Evolutionary conservation across 1,140 invertebrate genomes (phyloP).

Genomic region (Drepana arcuata): DNA sequence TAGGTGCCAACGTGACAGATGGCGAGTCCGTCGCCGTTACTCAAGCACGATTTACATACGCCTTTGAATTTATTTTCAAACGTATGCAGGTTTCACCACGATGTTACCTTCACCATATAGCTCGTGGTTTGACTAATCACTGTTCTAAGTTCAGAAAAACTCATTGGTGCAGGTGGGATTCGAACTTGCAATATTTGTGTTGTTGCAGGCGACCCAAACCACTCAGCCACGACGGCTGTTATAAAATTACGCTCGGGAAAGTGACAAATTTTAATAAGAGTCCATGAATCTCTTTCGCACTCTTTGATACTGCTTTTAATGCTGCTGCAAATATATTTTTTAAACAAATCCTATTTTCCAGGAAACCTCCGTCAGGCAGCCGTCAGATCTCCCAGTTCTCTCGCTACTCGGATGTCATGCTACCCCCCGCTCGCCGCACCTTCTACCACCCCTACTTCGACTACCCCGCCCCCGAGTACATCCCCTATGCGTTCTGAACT

Average conservation of each 20-base stretch:
- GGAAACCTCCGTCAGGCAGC: constrained; percentile 49
- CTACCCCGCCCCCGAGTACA: constrained; percentile 37
- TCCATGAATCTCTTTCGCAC: neutral
- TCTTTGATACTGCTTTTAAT: neutral
- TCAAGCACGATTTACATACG: no score
- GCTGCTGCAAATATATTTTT: neutral
- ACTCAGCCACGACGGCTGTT: neutral
- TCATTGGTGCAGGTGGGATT: no score
- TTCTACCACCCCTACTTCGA: constrained; percentile 50
- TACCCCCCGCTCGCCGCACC: constrained; percentile 44
- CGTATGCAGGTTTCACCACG: no score
- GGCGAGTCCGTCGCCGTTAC: no score
- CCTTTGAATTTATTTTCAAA: no score
- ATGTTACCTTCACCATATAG: no score
- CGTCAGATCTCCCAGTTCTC: constrained; percentile 59
- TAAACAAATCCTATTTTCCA: constrained; percentile 25
- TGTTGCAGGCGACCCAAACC: no score
- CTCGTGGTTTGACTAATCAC: no score
- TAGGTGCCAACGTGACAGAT: no score
- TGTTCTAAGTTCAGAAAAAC: no score
- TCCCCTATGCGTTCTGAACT: constrained; percentile 50
- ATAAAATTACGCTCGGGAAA: neutral
- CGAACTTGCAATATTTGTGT: no score
- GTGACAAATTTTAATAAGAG: neutral
- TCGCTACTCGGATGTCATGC: constrained; percentile 59